Conservation (phyloP, 2,888 invertebrate species). For the Hypselothyrea guttata region DNA sequence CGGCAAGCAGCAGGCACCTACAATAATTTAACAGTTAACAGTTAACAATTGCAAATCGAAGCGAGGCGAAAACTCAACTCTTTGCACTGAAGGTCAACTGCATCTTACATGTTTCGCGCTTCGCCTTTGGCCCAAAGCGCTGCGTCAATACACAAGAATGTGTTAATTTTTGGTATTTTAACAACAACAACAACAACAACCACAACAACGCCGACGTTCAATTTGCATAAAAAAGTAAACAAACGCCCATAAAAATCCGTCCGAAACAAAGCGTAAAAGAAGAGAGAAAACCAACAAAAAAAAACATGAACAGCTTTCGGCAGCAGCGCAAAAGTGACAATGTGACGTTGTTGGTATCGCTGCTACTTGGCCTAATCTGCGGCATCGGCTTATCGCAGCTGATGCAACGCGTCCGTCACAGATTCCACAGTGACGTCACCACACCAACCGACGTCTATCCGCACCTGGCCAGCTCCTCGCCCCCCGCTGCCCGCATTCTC, state of each 20-base stretch:
- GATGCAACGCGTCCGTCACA: conserved; percentile 39
- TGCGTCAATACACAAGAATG: conserved; percentile 62
- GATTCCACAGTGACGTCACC: conserved; percentile 8
- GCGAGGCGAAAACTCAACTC: too few relatives aligned
- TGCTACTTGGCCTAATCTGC: conserved; percentile 69
- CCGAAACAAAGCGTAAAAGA: not conserved
- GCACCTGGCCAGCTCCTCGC: not conserved
- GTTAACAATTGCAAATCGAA: conserved; percentile 62
- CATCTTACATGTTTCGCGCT: conserved; percentile 68
- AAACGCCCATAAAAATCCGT: conserved; percentile 26
- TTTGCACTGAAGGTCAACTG: conserved; percentile 61
- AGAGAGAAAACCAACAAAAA: too few relatives aligned
- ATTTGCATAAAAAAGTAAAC: conserved; percentile 67
- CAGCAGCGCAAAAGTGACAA: conserved; percentile 34
- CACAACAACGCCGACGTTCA: conserved; percentile 7
- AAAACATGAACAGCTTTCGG: conserved; percentile 28
- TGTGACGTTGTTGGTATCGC: conserved; percentile 56
- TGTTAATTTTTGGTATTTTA: conserved; percentile 60
- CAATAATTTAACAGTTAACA: conserved; percentile 30
- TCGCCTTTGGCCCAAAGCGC: conserved; percentile 29
- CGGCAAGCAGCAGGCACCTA: conserved; percentile 11
- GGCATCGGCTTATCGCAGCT: conserved; percentile 73
- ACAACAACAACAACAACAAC: conserved; percentile 16
- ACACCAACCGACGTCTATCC: not conserved
- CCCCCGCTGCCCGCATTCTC: conserved; percentile 88